Percentiles rank a stretch among this genome's conserved stretches.
Conservation (phyloP, 2,888 invertebrate genomes). For the Scelioninae gen. 1 region DNA sequence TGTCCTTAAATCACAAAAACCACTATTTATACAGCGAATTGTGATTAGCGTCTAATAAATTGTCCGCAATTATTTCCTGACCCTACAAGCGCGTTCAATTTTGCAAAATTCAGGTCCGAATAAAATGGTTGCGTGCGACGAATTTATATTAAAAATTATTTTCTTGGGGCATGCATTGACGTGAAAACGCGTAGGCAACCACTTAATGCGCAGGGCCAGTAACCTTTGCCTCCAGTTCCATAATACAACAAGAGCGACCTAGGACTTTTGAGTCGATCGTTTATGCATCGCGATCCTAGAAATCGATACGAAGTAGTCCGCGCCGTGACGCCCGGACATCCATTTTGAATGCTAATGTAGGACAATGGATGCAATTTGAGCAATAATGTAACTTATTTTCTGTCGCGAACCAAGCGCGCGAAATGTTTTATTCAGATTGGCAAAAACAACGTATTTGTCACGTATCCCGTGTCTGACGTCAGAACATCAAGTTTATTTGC, state of each 20-base stretch:
- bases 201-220: conserved; percentile 62
- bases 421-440: conserved; percentile 39
- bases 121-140: conserved; percentile 54
- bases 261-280: conserved; percentile 65
- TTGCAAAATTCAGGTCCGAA: conserved; percentile 36
- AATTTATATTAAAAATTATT: conserved; percentile 53
- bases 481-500: conserved; percentile 21
- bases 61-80: conserved; percentile 32
- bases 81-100: conserved; percentile 26
- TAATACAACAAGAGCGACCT: conserved; percentile 72
- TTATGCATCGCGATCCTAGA: conserved; percentile 69
- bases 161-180: conserved; percentile 25
- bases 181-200: conserved; percentile 43
- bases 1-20: conserved; percentile 30
- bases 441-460: conserved; percentile 44
- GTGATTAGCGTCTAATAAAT: conserved; percentile 54
- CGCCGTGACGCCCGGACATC: conserved; percentile 38
- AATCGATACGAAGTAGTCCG: conserved; percentile 71
- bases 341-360: conserved; percentile 53
- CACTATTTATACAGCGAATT: conserved; percentile 29
- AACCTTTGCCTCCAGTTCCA: conserved; percentile 71
- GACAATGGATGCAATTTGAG: conserved; percentile 42
- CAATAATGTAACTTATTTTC: conserved; percentile 24
- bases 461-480: conserved; percentile 15
- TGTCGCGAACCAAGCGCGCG: conserved; percentile 2